These are phyloP conservation scores for Tragelaphus imberbis DNA, from an alignment of 2,113 vertebrate species.

Conservation along the genomic window DNA sequence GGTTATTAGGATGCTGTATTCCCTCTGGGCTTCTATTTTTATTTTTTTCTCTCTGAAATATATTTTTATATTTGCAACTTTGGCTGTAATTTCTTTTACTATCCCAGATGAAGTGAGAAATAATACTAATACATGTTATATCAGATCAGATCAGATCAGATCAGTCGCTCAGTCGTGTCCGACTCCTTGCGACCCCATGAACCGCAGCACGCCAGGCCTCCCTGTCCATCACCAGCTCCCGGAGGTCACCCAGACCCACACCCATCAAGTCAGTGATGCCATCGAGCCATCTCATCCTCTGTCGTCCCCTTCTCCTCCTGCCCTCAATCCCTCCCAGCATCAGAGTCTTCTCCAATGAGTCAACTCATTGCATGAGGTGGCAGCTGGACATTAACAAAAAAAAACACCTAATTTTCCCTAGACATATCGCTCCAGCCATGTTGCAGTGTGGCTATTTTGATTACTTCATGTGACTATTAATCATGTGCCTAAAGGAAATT, in stretches of 20 bases:
- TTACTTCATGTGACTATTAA: conserved; percentile 69
- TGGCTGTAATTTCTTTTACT: neutral
- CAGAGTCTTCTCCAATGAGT: too few species aligned
- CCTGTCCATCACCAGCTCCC: too few species aligned
- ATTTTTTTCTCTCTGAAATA: neutral
- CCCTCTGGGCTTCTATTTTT: neutral
- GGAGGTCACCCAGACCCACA: too few species aligned
- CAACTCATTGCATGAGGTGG: too few species aligned
- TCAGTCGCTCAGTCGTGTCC: too few species aligned
- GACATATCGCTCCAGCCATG: neutral
- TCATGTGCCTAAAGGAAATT: conserved; percentile 73
- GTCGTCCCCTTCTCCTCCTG: too few species aligned
- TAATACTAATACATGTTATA: neutral
- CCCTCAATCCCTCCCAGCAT: too few species aligned
- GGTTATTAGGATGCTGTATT: neutral
- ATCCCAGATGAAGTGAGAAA: neutral
- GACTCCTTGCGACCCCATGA: too few species aligned
- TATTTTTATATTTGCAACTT: neutral
- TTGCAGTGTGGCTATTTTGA: conserved; percentile 71
- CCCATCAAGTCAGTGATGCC: too few species aligned
- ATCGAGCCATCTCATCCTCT: too few species aligned
- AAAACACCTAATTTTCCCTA: conserved; percentile 13
- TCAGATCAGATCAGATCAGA: too few species aligned
- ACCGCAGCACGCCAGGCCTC: too few species aligned
- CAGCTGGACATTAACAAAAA: conserved; percentile 7